Percentiles rank a stretch among this genome's conserved stretches.
These are phyloP conservation scores for Trissoscelio sp. DNA, from an alignment of 2,888 invertebrate genomes.

Conservation along the genomic window DNA sequence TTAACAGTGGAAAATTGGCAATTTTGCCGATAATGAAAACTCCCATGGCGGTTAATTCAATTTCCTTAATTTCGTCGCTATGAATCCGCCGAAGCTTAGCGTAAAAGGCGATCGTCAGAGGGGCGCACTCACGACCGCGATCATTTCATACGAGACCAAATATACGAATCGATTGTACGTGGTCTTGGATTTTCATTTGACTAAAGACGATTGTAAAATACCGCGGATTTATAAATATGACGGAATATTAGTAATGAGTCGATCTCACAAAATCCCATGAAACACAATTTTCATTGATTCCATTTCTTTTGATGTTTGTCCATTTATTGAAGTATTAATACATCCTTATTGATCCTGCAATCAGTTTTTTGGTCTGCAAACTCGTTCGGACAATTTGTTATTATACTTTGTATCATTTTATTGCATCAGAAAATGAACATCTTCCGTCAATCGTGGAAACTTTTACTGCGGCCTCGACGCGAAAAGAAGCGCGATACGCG, in stretches of 20 bases:
- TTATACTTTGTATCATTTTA: slow-evolving; percentile 1
- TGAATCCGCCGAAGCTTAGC: slow-evolving; percentile 75
- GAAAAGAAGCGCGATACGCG: slow-evolving; percentile 29
- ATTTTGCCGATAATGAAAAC: slow-evolving; percentile 83
- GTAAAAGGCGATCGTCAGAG: slow-evolving; percentile 63
- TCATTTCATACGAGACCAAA: slow-evolving; percentile 43
- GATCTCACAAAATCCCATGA: slow-evolving; percentile 13
- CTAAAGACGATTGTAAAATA: slow-evolving; percentile 34
- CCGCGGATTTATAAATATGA: slow-evolving; percentile 10
- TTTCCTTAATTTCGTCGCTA: slow-evolving; percentile 80
- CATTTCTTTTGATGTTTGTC: slow-evolving; percentile 26
- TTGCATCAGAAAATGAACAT: slow-evolving; percentile 32
- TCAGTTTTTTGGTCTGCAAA: neutral
- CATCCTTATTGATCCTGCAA: slow-evolving; percentile 10
- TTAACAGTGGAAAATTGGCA: slow-evolving; percentile 82
- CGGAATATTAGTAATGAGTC: slow-evolving; percentile 26
- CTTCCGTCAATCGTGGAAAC: slow-evolving; percentile 56
- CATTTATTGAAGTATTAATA: slow-evolving; percentile 14
- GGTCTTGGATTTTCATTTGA: slow-evolving; percentile 11
- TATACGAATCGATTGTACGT: too few species aligned
- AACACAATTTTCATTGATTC: slow-evolving; percentile 4
- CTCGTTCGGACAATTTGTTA: neutral
- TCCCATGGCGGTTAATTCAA: slow-evolving; percentile 81
- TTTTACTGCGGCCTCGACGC: slow-evolving; percentile 62
- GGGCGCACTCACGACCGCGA: slow-evolving; percentile 35